Base-by-base conservation (phyloP, 37 sponge, comb jelly and placozoan genomes). In the Sycon ciliatum region DNA sequence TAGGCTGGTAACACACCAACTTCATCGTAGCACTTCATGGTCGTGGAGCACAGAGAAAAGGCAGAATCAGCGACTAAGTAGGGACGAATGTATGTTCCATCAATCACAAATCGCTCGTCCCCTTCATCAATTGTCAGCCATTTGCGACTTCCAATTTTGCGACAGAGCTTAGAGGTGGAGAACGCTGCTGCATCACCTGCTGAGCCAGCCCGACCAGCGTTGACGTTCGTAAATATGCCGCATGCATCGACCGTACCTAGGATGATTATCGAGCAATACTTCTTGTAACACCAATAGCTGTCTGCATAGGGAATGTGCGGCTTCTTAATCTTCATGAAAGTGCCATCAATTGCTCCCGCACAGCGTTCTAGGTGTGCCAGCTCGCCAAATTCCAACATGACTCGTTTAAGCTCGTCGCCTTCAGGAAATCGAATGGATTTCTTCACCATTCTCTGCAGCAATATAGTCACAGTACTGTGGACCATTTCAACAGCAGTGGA, bases 11-110 rank as follows among this genome's bases (percentile, higher is more conserved):
- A n/a, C 3, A 60, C 5, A 11, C 22, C 26, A 32, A n/a, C n/a
- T n/a, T n/a, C n/a, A n/a, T n/a, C n/a, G n/a, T n/a, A n/a, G n/a
- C 61, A 73, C 61, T 73, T 73, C 71, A 73, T 35, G 4, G 38
- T 36, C 11, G 61, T 56, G 29, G 58, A 0, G 0, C 20, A 7
- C 1, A 73, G 74, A 11, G 74, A 37, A 34, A 73, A 73, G 1
- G 74, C 58, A 34, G 74, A 58, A 33, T 57, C 74, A 5, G 61
- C 61, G n/a, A 73, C 74, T 18, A 73, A 1, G 30, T 24, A 73
- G 1, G 61, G 74, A 1, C 54, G 32, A 1, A 73, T 7, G 1
- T 31, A 18, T 20, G 23, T 27, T 2, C 61, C 74, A 20, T 64
- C 38, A 23, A 73, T 73, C 0, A 28, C 1, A n/a, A n/a, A n/a